Base-by-base conservation (phyloP, 2,888 invertebrate species). In the Drosophila neotestacea region DNA sequence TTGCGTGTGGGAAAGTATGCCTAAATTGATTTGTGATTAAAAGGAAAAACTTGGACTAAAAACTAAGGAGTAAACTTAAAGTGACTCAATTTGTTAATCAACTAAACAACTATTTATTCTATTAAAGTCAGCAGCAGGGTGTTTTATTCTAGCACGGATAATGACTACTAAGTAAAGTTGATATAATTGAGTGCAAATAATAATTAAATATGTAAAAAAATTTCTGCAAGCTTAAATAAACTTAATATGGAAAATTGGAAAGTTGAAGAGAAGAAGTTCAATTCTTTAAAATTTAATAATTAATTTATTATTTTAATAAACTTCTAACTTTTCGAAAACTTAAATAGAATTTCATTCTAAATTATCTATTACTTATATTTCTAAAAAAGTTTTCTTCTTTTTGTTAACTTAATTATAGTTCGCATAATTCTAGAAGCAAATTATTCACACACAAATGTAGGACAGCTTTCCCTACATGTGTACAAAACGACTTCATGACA, bases 391-490 rank as follows among this genome's bases (percentile, higher is more conserved):
- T 22, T 22, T 22, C 22, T 22, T 22, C 2, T 4, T 47, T 30
- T 47, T 22, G 2, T 22, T 22, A 22, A 22, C 22, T 22, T 22
- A 22, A 22, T 22, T 22, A 22, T 22, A 22, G 16, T 36, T 36
- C 5, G 4, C 1, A 10, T 10, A 34, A 32, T 6, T 48, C 6
- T 10, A 22, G 10, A 13, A 38, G n/a, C 28, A 4, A 34, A 2
- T 5, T 11, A 9, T 51, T 27, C 13, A 22, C 6, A 6, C 0
- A n/a, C 5, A 44, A 42, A 34, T 46, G 27, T 36, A 47, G 28
- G 10, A 58, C 42, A 44, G 36, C 27, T 46, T 56, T 55, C n/a
- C 55, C 55, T 34, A n/a, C 6, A 2, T 36, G n/a, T 50, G 6
- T 11, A 13, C 4, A n/a, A 42, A 34, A 38, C 4, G 28, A 13